Evolutionary conservation across 2,797 vertebrate genomes (phyloP).

Genomic region (Macropus fuliginosus): DNA sequence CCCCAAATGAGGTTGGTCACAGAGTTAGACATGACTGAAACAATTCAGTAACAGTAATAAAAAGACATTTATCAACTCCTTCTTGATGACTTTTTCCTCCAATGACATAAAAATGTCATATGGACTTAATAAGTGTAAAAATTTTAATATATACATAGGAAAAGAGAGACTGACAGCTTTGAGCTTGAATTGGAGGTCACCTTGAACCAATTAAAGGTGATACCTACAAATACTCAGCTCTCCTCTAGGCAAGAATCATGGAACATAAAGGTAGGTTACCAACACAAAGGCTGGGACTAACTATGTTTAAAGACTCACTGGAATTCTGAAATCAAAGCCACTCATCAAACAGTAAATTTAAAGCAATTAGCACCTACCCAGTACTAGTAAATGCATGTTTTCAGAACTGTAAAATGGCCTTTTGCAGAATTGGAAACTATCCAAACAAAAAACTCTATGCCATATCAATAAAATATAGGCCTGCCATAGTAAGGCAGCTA

Average conservation of each 20-base stretch:
- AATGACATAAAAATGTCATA: not conserved
- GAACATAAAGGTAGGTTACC: not conserved
- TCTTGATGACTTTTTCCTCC: not conserved
- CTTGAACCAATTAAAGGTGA: not conserved
- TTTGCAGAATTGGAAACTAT: not conserved
- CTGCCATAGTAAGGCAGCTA: not conserved
- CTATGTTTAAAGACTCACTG: not conserved
- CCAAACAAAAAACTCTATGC: not conserved
- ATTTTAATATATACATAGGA: not conserved
- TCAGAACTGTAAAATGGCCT: too few species aligned
- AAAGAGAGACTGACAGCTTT: not conserved
- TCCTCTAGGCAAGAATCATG: not conserved
- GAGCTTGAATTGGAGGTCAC: not conserved
- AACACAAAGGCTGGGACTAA: not conserved
- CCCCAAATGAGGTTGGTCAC: not conserved
- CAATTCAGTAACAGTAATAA: not conserved
- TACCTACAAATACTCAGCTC: not conserved
- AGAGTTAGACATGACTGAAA: not conserved
- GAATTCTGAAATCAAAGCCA: not conserved
- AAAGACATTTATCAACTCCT: not conserved
- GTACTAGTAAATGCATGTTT: too few species aligned
- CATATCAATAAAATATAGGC: not conserved
- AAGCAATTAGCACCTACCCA: not conserved
- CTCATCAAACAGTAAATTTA: not conserved
- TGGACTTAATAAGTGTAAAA: not conserved